Conservation (phyloP, 35 echinoderm and acorn worm genomes). For the Heliocidaris tuberculata region DNA sequence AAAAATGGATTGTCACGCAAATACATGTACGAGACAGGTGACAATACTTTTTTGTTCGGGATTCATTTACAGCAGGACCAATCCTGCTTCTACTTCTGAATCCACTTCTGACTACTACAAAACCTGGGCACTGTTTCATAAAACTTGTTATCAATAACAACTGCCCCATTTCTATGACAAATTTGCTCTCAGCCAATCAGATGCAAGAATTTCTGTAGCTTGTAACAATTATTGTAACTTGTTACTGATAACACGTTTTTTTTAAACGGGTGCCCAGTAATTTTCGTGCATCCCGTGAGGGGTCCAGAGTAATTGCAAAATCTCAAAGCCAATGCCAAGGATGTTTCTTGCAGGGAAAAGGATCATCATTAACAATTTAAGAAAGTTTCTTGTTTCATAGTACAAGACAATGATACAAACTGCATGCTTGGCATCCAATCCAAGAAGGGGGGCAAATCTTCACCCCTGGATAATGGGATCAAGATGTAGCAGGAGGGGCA, state of each 20-base stretch:
- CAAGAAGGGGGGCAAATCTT: neutral
- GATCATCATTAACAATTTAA: too few species aligned
- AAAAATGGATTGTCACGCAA: neutral
- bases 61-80: neutral
- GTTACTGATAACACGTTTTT: too few species aligned
- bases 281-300: too few species aligned
- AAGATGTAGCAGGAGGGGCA: slow-evolving; percentile 66
- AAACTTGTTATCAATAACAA: too few species aligned
- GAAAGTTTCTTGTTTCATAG: neutral
- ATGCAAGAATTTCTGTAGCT: too few species aligned
- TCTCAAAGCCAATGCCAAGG: neutral
- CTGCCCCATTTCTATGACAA: too few species aligned
- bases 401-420: neutral
- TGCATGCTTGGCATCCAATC: neutral
- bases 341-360: neutral
- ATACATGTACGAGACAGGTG: too few species aligned
- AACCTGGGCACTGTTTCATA: too few species aligned
- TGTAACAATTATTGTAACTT: too few species aligned
- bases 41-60: neutral
- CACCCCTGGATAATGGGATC: neutral
- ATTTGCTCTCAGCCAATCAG: too few species aligned
- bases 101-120: neutral
- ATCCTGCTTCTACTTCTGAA: neutral
- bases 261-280: too few species aligned
- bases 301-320: too few species aligned